Percentiles rank a stretch among this genome's conserved stretches.
Conservation (phyloP, 2,888 invertebrate species). For the Caenorhabditis drosophilae region DNA sequence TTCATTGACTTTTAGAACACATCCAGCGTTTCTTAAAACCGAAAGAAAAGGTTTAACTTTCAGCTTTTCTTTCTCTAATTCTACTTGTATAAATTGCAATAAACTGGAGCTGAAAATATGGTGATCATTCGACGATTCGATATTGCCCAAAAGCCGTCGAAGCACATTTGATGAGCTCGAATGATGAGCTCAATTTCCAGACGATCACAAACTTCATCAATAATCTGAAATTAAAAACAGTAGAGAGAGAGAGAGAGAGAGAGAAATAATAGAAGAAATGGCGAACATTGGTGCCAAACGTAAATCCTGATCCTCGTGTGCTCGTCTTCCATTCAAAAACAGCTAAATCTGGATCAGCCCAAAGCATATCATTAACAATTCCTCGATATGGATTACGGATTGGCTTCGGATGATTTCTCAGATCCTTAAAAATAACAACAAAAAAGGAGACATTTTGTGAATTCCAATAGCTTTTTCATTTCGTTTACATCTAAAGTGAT, state of each 20-base stretch:
- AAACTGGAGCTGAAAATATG: constrained; percentile 52
- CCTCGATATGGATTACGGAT: constrained; percentile 45
- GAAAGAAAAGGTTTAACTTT: not conserved
- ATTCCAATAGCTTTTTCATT: not conserved
- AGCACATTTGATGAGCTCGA: constrained; percentile 53
- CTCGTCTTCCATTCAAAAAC: constrained; percentile 51
- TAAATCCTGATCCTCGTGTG: constrained; percentile 54
- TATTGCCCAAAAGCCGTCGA: constrained; percentile 53
- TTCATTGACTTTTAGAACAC: constrained; percentile 42
- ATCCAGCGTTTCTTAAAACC: constrained; percentile 36
- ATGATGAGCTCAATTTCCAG: constrained; percentile 47
- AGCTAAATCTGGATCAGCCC: constrained; percentile 49
- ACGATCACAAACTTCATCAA: constrained; percentile 42
- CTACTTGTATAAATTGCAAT: constrained; percentile 46
- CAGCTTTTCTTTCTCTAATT: not conserved
- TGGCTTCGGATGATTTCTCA: constrained; percentile 34
- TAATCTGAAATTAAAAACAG: constrained; percentile 34
- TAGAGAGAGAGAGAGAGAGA: no score
- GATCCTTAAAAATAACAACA: constrained; percentile 16
- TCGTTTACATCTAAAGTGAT: constrained; percentile 38
- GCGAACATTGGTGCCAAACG: constrained; percentile 47
- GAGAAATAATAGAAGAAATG: no score
- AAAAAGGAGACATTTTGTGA: not conserved
- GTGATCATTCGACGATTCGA: constrained; percentile 45
- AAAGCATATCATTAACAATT: constrained; percentile 58